Evolutionary conservation across 2,888 invertebrate genomes (phyloP), one percentile per base, ranked within the genome.

Genomic region (Lutraria lutraria): DNA sequence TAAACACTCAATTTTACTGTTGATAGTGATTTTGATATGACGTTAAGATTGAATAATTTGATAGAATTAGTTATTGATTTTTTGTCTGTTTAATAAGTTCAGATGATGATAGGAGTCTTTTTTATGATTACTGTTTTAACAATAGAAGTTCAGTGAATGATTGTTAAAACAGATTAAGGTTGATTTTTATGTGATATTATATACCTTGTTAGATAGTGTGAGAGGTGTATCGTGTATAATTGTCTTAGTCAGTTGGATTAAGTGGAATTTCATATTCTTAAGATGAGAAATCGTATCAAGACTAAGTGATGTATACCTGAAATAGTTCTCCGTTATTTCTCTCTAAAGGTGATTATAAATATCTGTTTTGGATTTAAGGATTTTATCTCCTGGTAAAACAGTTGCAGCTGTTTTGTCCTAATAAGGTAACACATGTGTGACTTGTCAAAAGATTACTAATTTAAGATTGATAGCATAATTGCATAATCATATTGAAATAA

Each of bases 21-120:
- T 85, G 85, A 80, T 56, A 85, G 54, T 60, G 85, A 85, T 84
- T 76, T 56, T 21, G 79, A 85, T 85, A 34, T 85, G 43, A 76
- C 31, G 85, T 53, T 29, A 43, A 6, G 79, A 85, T 85, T 56
- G 31, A 76, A 56, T 80, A 54, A 79, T 80, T 85, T 56, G 79
- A 80, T 85, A 4, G 43, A 43, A 43, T 43, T 43, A 80, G n/a
- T 56, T 85, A 88, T 84, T 87, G 87, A 87, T 83, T 76, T n/a
- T 43, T 76, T 76, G 31, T 76, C 31, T 10, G 31, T 76, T 31
- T 13, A n/a, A n/a, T n/a, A 34, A 76, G 15, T 83, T 43, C 34
- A 31, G 31, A 19, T 13, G 76, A 43, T 81, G 81, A 53, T 52
- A 21, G n/a, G 81, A 81, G 52, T 54, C 52, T 19, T 81, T 81